A percentile compares a stretch with the other conserved stretches of the same genome.
Evolutionary conservation across 2,797 vertebrate genomes (phyloP).

Genomic region (Helarctos malayanus): DNA sequence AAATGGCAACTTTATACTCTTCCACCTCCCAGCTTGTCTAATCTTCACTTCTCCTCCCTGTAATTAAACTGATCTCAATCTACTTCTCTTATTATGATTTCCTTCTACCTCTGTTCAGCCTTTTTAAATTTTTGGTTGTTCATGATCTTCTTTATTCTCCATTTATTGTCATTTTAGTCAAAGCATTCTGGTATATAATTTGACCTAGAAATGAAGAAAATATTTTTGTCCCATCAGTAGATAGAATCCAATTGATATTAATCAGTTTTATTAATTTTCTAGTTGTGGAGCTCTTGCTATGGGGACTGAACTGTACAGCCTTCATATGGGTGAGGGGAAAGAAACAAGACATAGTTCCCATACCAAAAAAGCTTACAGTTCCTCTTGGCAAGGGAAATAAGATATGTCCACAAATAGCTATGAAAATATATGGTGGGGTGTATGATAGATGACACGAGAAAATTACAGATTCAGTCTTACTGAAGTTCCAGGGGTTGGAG

Average conservation of each 20-base stretch:
- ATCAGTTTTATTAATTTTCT: constrained; percentile 58
- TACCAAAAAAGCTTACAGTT: neutral
- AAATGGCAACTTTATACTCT: constrained; percentile 57
- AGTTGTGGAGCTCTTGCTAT: neutral
- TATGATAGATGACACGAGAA: neutral
- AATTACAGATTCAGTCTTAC: neutral
- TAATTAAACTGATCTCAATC: constrained; percentile 61
- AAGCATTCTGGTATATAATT: neutral
- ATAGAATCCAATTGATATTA: constrained; percentile 37
- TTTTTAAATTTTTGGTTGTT: constrained; percentile 40
- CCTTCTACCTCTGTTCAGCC: constrained; percentile 34
- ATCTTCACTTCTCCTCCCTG: constrained; percentile 59
- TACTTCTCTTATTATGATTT: constrained; percentile 41
- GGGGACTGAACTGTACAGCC: neutral
- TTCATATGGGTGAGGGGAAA: neutral
- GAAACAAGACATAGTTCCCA: neutral
- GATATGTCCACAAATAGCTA: neutral
- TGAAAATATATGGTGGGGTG: neutral
- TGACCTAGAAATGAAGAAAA: constrained; percentile 48
- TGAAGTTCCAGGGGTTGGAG: neutral
- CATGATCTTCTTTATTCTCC: constrained; percentile 29
- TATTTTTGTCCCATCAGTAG: neutral
- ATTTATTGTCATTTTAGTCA: constrained; percentile 49
- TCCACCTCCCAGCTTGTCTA: constrained; percentile 49
- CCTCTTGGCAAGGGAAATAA: neutral